Base-by-base conservation (phyloP, 2,113 vertebrate genomes). In the Myiopsitta monachus region DNA sequence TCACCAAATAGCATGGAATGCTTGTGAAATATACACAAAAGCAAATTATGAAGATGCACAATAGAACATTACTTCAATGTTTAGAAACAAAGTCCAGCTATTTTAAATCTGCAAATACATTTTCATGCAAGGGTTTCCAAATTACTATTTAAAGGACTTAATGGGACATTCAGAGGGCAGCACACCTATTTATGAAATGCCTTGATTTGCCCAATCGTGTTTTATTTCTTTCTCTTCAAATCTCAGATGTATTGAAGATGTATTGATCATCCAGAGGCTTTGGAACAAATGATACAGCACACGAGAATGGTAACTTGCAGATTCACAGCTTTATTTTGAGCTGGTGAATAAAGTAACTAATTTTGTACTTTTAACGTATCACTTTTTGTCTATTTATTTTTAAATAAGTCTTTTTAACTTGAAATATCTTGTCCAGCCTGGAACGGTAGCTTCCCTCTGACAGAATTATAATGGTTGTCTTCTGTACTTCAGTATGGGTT, bases 381-480 rank as follows among this genome's bases (percentile, higher is more conserved):
- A 14, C 2, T 80, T 31, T 22, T 64, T 22, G 18, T 13, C 14
- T 59, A 6, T 73, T 73, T 69, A 16, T 21, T 93, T 69, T 82
- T 79, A 0, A 66, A 30, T 39, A 43, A 14, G 1, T 44, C 59
- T 82, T 68, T 1, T 41, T 55, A 54, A 15, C 43, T 69, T 66
- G 39, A 79, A 90, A 36, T 79, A 38, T 10, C 21, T 87, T 59
- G 31, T 11, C 17, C 8, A 70, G 5, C 22, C 62, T 67, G 24
- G 28, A 88, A 41, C 7, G 33, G 14, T 3, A 1, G 19, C 14
- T 90, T 55, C 5, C 10, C 5, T 76, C 24, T 70, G 72, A 51
- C 1, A 39, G 24, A 76, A 8, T 4, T 73, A 1, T 23, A 49
- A 26, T 10, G 1, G 0, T 52, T 87, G 6, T n/a, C 39, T 87